Base-by-base conservation (phyloP, 2,888 invertebrate species). In the Pyrochroa serraticornis region DNA sequence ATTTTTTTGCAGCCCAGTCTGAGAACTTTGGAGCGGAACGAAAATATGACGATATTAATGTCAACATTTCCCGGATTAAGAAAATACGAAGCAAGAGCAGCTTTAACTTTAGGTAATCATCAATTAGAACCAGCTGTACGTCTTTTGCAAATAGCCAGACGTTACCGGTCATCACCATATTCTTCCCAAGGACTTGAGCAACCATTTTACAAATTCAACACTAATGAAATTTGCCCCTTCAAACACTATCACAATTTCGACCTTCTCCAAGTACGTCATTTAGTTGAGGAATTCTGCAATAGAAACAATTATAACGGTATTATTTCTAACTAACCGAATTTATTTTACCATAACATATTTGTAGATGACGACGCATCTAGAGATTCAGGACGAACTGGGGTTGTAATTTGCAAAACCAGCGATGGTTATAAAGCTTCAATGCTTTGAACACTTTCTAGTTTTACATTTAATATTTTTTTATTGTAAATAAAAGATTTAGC, bases 371-470 rank as follows among this genome's bases (percentile, higher is more conserved):
- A 22, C 3, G 22, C 3, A 22, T 22, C 31, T 37, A 7, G 13
- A 37, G 7, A 10, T 12, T 14, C 30, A 47, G 22, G 22, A 31
- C 36, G 31, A 50, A 32, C 51, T 9, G 59, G 59, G 6, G 44
- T 59, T 7, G 10, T 55, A 1, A 55, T 59, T 8, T n/a, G 8
- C 8, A 55, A 33, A 30, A 46, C 47, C 2, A 14, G 12, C 33
- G 42, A 22, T 10, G 59, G 55, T 3, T 59, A 59, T 42, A 55
- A 33, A 51, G 42, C 51, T 10, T 37, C n/a, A 14, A 31, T 45
- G 10, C 38, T 59, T 33, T 54, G 49, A 10, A n/a, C 22, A 5
- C 22, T 22, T 7, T 39, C 9, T n/a, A 41, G 22, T 7, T 46
- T 45, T 32, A 14, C 33, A 37, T 51, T 30, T 42, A 33, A 43